Conservation (phyloP, 2,888 invertebrate species). For the Megaustenia siamemsis region DNA sequence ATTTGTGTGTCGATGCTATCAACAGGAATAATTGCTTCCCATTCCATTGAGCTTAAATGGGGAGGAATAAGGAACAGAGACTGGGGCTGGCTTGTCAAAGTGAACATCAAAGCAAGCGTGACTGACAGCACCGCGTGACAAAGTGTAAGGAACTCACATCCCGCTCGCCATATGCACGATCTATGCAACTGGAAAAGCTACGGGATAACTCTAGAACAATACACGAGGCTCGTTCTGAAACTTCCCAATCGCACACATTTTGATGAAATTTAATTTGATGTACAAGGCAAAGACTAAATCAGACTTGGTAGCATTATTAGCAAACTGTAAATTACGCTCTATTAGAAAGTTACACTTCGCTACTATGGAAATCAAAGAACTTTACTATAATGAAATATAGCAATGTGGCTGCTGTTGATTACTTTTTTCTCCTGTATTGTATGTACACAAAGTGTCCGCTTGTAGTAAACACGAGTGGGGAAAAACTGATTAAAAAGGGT, state of each 20-base stretch:
- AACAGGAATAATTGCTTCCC: too few species aligned
- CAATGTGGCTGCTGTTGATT: neutral
- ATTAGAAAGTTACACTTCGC: neutral
- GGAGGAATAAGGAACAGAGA: neutral
- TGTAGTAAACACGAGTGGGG: neutral
- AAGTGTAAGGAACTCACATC: neutral
- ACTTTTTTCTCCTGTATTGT: neutral
- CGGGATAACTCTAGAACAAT: too few species aligned
- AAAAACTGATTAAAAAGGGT: neutral
- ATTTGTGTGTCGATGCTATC: too few species aligned
- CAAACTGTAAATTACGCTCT: neutral
- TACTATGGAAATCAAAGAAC: neutral
- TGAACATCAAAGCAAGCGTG: neutral
- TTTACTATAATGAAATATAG: neutral
- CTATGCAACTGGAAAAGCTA: neutral
- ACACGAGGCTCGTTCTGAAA: too few species aligned
- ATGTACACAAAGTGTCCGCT: neutral
- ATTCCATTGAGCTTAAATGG: too few species aligned
- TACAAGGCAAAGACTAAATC: neutral
- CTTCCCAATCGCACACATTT: too few species aligned
- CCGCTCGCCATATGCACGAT: constrained; percentile 27
- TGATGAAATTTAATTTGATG: neutral
- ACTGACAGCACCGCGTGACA: neutral
- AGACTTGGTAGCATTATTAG: constrained; percentile 2
- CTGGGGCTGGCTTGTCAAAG: too few species aligned